A percentile compares a stretch with the other conserved stretches of the same genome.
phyloP scores from a whole-genome alignment of 2,888 invertebrate species.

The Rhagonycha lutea region DNA sequence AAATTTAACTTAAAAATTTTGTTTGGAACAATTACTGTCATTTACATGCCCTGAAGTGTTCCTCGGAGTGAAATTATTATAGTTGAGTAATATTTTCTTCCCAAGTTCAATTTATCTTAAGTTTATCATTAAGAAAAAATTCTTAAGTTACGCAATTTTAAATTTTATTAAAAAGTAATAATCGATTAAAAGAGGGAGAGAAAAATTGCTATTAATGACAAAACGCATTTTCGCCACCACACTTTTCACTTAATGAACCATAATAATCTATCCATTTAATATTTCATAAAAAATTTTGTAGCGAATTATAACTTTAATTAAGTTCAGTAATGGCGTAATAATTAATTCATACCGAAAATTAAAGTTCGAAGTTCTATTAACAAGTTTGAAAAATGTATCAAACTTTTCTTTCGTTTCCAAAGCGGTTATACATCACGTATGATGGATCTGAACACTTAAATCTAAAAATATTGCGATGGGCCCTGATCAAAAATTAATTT shows the following conservation, averaged over 20 bases:
- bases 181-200: not conserved
- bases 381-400: not conserved
- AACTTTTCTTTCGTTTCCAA: not conserved
- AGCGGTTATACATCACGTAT: not conserved
- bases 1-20: constrained; percentile 11
- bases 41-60: not conserved
- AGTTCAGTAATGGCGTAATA: not conserved
- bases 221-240: not conserved
- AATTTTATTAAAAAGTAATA: not conserved
- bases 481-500: not conserved
- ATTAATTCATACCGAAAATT: not conserved
- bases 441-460: not conserved
- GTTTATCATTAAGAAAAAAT: not conserved
- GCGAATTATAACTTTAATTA: not conserved
- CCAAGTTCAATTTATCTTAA: not conserved
- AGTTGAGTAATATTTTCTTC: not conserved
- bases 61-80: not conserved
- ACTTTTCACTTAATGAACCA: not conserved
- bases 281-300: not conserved
- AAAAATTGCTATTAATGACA: not conserved
- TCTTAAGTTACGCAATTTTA: not conserved
- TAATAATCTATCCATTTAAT: not conserved
- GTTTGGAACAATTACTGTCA: constrained; percentile 1
- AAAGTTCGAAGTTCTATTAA: not conserved
- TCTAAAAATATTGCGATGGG: not conserved